Evolutionary conservation across 2,113 vertebrate genomes (phyloP), one percentile per base, ranked within the genome.

Genomic region (Ranitomeya variabilis): DNA sequence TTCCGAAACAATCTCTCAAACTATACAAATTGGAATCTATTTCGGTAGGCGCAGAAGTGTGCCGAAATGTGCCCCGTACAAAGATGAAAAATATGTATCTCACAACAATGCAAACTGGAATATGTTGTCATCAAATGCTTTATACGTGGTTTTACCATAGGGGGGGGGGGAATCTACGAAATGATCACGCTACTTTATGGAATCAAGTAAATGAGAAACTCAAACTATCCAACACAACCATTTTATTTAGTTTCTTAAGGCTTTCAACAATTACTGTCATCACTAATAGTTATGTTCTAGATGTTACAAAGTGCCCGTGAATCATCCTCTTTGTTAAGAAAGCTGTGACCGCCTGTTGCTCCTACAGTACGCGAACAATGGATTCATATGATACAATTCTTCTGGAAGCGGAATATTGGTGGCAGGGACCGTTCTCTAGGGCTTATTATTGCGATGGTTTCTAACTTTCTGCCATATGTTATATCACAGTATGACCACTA

Each of bases 21-120:
- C 21, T 80, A 23, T 31, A 84, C 45, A 71, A 69, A 71, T 66
- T 71, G 82, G 82, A 69, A 23, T 69, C 21, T 67, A 51, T 55
- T 16, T 84, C n/a, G 26, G 18, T 84, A 51, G 55, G 66, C 55
- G 51, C 21, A 19, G 45, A 45, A 71, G 45, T 23, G 7, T 71
- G n/a, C 67, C 26, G 26, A 54, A 21, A 83, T 81, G n/a, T 45
- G 37, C 60, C 37, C 59, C 13, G 26, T 13, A 11, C 26, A 82
- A 5, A 5, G 10, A 62, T 51, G 21, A 82, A 26, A 69, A 51
- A 69, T 52, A 54, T 16, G 11, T 21, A 54, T 69, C 18, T 54
- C n/a, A 15, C 14, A 83, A 69, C 37, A 83, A n/a, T 4, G 26
- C 15, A 54, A 5, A 23, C 37, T 45, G 19, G 31, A 74, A 51